Evolutionary conservation across 2,888 invertebrate species (phyloP), one percentile per base, ranked within the genome.

Genomic region (Drosophila ezoana): DNA sequence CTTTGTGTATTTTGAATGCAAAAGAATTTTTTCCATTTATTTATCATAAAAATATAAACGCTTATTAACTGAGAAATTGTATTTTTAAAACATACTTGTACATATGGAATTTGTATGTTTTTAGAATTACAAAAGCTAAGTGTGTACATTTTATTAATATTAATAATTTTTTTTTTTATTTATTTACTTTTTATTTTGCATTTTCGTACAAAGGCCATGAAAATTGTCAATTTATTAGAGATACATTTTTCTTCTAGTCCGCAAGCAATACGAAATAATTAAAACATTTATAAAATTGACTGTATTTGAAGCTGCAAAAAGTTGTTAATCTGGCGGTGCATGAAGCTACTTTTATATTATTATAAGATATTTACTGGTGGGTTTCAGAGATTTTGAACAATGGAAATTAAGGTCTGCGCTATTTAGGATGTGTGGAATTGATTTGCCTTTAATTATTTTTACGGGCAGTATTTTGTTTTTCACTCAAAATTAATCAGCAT

Each of bases 21-120:
- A 85, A 81, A 75, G 66, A 71, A 47, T 72, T 69, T 52, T 81
- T 69, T 44, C 37, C 43, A 61, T 87, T 86, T 89, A 89, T 89
- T 87, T 62, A 59, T 85, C 82, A 85, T 72, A 84, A 84, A 89
- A 89, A 85, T 87, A 86, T 67, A 81, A 72, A 66, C 63, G 68
- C 59, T 70, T 72, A 59, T 51, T 57, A 62, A 56, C 57, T 76
- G 66, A 74, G 57, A 66, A 67, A 56, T 51, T 62, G 62, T 18
- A 61, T 5, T 18, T 23, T 33, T 53, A 58, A 47, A 45, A 62
- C 35, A 60, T 64, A 64, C 43, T 64, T 59, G 58, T 62, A 67
- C 37, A 45, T 59, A 60, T 65, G 35, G 14, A 35, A 54, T 23
- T 72, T 60, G 53, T 82, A 79, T 61, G 44, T 71, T 66, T 66